Evolutionary conservation across 2,113 vertebrate species (phyloP).

Genomic region (Coptodon rendalli): DNA sequence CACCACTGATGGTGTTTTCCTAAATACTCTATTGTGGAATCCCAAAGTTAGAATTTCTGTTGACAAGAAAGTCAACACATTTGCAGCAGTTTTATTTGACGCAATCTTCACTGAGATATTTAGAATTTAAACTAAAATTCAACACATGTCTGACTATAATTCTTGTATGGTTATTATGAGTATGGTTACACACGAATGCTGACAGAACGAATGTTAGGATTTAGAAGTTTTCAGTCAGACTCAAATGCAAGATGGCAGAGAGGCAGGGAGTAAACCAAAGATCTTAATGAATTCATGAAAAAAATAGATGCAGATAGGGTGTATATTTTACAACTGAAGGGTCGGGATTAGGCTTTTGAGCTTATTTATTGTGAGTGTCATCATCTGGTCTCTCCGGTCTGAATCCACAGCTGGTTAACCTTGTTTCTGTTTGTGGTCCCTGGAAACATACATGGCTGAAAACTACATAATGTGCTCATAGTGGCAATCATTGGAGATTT

Average conservation of each 20-base stretch:
- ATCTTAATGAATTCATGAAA: not conserved
- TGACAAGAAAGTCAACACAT: no score
- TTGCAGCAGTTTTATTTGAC: not conserved
- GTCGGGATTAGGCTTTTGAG: accelerated
- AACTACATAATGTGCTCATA: not conserved
- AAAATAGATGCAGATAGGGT: not conserved
- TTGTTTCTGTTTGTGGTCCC: not conserved
- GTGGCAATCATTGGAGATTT: not conserved
- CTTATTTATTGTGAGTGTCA: accelerated
- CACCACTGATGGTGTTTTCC: no score
- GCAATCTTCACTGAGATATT: not conserved
- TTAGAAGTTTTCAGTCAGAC: not conserved
- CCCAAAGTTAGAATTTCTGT: no score
- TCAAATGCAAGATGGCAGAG: not conserved
- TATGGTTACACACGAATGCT: accelerated
- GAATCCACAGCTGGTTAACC: not conserved
- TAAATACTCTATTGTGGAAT: no score
- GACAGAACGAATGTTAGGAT: not conserved
- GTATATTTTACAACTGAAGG: not conserved
- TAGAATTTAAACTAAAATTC: not conserved
- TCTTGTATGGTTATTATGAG: accelerated
- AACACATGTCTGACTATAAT: not conserved
- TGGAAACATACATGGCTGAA: not conserved
- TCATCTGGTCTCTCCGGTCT: not conserved
- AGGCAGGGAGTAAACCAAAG: accelerated